Conservation (phyloP, 2,113 vertebrate species). For the Gobiocypris rarus region DNA sequence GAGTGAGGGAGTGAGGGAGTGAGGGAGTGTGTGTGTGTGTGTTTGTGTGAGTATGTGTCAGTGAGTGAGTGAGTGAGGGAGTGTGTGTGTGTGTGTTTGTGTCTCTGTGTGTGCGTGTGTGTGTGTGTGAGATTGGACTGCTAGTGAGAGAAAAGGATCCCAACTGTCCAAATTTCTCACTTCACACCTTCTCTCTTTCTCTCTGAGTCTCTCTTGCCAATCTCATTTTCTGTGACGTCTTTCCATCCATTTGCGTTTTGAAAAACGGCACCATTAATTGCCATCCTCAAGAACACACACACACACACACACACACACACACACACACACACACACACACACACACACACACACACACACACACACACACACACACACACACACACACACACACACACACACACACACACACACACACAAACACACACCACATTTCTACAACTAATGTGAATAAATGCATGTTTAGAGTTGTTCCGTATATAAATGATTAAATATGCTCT, state of each 20-base stretch:
- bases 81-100: too few relatives aligned
- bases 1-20: too few relatives aligned
- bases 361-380: background rate
- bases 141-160: constrained; percentile 28
- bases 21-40: too few relatives aligned
- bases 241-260: constrained; percentile 17
- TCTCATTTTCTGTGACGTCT: constrained; percentile 40
- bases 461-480: constrained; percentile 59
- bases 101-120: background rate
- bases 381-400: constrained; percentile 7
- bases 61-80: too few relatives aligned
- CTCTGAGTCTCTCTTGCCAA: constrained; percentile 33
- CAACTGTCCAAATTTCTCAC: constrained; percentile 39
- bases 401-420: background rate
- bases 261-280: background rate
- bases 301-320: background rate
- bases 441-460: constrained; percentile 66
- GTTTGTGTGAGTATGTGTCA: too few relatives aligned
- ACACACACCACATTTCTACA: constrained; percentile 59
- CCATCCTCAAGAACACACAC: background rate
- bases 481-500: constrained; percentile 72
- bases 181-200: constrained; percentile 18
- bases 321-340: constrained; percentile 9
- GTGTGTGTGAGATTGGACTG: constrained; percentile 25
- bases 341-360: background rate